Evolutionary conservation across 2,113 vertebrate species (phyloP), one percentile per base, ranked within the genome.

Genomic region (Hassar affinis): DNA sequence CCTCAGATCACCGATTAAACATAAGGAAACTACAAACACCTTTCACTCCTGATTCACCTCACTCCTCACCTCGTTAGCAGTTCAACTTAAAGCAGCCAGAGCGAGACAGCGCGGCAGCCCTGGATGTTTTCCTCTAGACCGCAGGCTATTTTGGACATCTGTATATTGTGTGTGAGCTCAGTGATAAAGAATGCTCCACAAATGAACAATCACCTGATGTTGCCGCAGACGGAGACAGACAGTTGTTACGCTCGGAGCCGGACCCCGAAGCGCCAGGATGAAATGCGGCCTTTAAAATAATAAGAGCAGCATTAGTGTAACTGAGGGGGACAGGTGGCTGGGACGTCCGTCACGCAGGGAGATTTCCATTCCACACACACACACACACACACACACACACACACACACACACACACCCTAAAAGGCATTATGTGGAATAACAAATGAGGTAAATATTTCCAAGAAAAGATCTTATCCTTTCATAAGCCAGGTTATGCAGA

Each of bases 201-300:
- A 68, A 82, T 84, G 81, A 76, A 83, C 69, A 75, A 86, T 83
- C 85, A 79, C 68, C 85, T 83, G 80, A 86, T 71, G 86, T 42
- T 38, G 56, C 49, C 14, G 51, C 81, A 84, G 82, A 80, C 79
- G 61, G 82, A 81, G 81, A 80, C 78, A 76, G 71, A 84, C 78
- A 81, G 61, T 76, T 80, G 80, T 45, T 82, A 59, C 18, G 52
- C 35, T 54, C n/a, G n/a, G 47, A 64, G 59, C 78, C 71, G 47
- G 61, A 51, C n/a, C 6, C 78, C 30, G 86, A 88, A 80, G 69
- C 83, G 84, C 85, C 45, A 79, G 62, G 81, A 80, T 76, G 71
- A 79, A 85, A 87, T 79, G 79, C 75, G 81, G 80, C 51, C 83
- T 79, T 90, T 80, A 77, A 85, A 90, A 92, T 91, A 94, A 93